Evolutionary conservation across 2,797 vertebrate genomes (phyloP), one percentile per base, ranked within the genome.

Genomic region (Clarias fuscus): DNA sequence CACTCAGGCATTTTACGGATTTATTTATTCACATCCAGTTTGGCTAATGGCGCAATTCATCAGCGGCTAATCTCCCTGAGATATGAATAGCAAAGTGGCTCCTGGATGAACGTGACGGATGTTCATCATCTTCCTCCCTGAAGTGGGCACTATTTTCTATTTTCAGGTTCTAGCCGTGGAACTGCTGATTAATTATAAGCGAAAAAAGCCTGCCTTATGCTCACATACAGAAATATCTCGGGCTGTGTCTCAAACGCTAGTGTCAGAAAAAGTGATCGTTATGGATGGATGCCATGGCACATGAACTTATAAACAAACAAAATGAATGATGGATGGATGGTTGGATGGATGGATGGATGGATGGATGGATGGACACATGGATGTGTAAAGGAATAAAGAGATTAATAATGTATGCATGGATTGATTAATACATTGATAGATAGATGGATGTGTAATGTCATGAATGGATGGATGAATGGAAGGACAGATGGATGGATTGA

Each of bases 41-140:
- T 64, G 18, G 61, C 17, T 84, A 76, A 76, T 84, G 83, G n/a
- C 33, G 5, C 61, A 59, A 84, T 84, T 76, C 83, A 84, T 84
- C 62, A 84, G 59, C 8, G 20, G 72, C 40, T 64, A 84, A 76
- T 84, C 72, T 76, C 59, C 24, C 10, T 67, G 61, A 27, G n/a
- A 62, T 53, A 65, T 53, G 83, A 84, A 76, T 67, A 84, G 59
- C 40, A 64, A 76, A 84, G 67, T 61, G 48, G 82, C 61, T 78
- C 37, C 82, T 33, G 56, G 65, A 53, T 37, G 40, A 65, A 81
- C 22, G 40, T 84, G 82, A 48, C 43, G 64, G 67, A 73, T 59
- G 59, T 79, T 78, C 40, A 56, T 80, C 67, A 84, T 64, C 83
- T 62, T 84, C 40, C 59, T 84, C 30, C n/a, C 72, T 56, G 37